A percentile compares a stretch with the other conserved stretches of the same genome.
These are phyloP conservation scores for Pachydiplax longipennis DNA, from an alignment of 2,888 invertebrate genomes.

Conservation along the genomic window DNA sequence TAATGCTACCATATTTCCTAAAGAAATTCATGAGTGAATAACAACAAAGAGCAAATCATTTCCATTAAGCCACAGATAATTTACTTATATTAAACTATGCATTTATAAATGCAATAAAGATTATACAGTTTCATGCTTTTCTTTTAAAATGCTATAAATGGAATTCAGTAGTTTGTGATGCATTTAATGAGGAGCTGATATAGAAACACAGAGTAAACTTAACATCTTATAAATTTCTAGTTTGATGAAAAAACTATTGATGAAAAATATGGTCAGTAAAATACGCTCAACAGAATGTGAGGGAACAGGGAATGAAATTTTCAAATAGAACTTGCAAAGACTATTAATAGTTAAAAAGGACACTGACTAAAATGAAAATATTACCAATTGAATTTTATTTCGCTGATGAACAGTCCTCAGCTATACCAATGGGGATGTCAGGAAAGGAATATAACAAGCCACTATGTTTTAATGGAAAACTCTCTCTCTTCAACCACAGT, in stretches of 20 bases:
- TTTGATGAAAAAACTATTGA: neutral
- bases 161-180: too few species aligned
- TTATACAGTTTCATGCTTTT: neutral
- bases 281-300: neutral
- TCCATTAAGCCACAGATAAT: too few species aligned
- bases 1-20: too few species aligned
- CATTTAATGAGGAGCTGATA: too few species aligned
- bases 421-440: neutral
- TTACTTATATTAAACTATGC: neutral
- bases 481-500: neutral
- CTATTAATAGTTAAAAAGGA: neutral
- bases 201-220: neutral
- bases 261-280: neutral
- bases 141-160: neutral
- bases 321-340: neutral
- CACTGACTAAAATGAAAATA: neutral
- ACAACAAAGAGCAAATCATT: too few species aligned
- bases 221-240: neutral
- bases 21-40: too few species aligned
- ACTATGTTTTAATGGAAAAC: neutral
- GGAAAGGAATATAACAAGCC: neutral
- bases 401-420: neutral
- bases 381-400: neutral
- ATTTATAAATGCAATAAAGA: neutral
- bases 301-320: neutral